Evolutionary conservation across 2,797 vertebrate species (phyloP), one percentile per base, ranked within the genome.

Genomic region (Sebastiscus albofasciatus): DNA sequence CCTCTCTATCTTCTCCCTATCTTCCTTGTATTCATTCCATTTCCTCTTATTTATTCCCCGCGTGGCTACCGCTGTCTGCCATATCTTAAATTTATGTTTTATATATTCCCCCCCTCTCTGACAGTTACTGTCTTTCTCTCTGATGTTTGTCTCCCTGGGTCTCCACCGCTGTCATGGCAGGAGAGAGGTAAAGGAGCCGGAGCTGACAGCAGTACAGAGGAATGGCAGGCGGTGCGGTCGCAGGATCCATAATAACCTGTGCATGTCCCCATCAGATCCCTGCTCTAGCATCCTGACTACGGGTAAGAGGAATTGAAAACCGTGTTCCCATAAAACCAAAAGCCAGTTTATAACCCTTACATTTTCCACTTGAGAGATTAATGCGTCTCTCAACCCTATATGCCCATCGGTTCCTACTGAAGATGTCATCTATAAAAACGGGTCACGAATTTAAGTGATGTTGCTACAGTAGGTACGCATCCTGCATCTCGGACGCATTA

Each of bases 221-320:
- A 84, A 95, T 56, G 94, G 95, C 83, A 94, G 96, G 84, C 94
- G 94, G 36, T 97, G 96, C 67, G 97, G 96, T 55, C 97, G 96
- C 77, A 95, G 94, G 87, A 90, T 95, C 81, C 95, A 95, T 91
- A 97, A 96, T 90, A 97, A 93, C 5, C 0, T 96, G 73, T 95
- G 95, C 69, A 86, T 96, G 86, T 96, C 97, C 13, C 96, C 97
- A 0, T 94, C 95, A 4, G 96, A 97, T 68, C 94, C 96, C 27
- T 96, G 94, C 84, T 94, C 96, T 0, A 94, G 94, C 61, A 95
- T 95, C 87, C 90, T 95, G 67, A 95, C 94, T 7, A 95, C 94
- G 93, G 96, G 97, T 97, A 94, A 77, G 73, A 79, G 1, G 2
- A 67, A 65, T 2, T 56, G 31, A 4, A 64, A 71, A 36, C 10